A percentile compares a stretch with the other conserved stretches of the same genome.
Conservation (phyloP, 2,797 vertebrate species). For the Podargus strigoides region DNA sequence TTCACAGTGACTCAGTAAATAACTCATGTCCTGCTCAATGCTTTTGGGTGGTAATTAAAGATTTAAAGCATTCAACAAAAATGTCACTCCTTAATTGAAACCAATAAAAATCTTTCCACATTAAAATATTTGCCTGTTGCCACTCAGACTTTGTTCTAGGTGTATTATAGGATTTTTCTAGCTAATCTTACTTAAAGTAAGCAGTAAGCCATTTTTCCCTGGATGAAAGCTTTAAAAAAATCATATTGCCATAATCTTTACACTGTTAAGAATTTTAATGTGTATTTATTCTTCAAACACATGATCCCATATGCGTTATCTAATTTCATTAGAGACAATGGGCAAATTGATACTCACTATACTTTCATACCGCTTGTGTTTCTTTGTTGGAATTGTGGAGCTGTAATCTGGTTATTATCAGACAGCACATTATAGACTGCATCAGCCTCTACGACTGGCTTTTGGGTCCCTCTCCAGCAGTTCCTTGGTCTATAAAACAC, state of each 20-base stretch:
- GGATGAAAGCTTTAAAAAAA: slow-evolving; percentile 45
- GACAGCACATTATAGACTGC: not conserved
- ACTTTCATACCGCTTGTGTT: not conserved
- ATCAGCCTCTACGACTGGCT: not conserved
- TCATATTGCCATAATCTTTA: slow-evolving; percentile 32
- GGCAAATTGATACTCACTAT: slow-evolving; percentile 43
- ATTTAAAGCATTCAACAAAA: slow-evolving; percentile 24
- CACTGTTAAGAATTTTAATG: slow-evolving; percentile 39
- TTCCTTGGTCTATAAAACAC: not conserved
- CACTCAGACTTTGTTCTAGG: slow-evolving; percentile 4
- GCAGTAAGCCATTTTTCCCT: slow-evolving; percentile 20
- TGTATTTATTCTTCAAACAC: slow-evolving; percentile 52
- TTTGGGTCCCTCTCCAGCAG: not conserved
- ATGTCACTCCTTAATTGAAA: slow-evolving; percentile 13
- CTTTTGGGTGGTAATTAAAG: slow-evolving; percentile 33
- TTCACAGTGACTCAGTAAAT: slow-evolving; percentile 24
- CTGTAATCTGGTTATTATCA: slow-evolving; percentile 42
- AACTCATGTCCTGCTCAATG: not conserved
- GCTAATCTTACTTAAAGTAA: slow-evolving; percentile 36
- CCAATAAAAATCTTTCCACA: not conserved
- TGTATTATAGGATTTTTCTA: slow-evolving; percentile 1
- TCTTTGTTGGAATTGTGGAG: not conserved
- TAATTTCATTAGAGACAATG: slow-evolving; percentile 59
- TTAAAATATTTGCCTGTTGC: slow-evolving; percentile 21
- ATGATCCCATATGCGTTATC: slow-evolving; percentile 42